Conservation (phyloP, 1,140 invertebrate genomes). For the Eupeodes corollae region DNA sequence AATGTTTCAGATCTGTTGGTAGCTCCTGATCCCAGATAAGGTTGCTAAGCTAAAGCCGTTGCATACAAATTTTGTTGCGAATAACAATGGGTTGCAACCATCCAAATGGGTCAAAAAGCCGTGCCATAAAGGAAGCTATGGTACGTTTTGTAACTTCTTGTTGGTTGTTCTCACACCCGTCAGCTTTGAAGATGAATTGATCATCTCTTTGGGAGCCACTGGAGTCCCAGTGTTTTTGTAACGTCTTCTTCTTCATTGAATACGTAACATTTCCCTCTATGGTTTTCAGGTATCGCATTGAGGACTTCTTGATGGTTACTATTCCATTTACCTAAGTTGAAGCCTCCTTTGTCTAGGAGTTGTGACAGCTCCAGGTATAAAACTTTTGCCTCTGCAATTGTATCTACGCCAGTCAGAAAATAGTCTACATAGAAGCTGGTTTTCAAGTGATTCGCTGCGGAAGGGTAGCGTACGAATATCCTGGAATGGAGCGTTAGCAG, state of each 20-base stretch:
- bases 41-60: constrained; percentile 23
- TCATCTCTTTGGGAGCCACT: constrained; percentile 22
- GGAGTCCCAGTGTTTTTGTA: constrained; percentile 27
- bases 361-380: constrained; percentile 5
- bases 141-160: constrained; percentile 28
- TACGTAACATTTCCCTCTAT: no score
- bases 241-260: no score
- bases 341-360: constrained; percentile 21
- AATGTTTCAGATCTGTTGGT: constrained; percentile 10
- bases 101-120: constrained; percentile 37
- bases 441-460: constrained; percentile 13
- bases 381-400: constrained; percentile 8
- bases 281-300: no score
- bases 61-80: constrained; percentile 34
- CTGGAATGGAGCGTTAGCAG: constrained; percentile 17
- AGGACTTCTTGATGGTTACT: no score
- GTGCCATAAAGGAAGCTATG: constrained; percentile 23
- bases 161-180: no score
- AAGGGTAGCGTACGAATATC: constrained; percentile 16
- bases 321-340: constrained; percentile 35
- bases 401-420: constrained; percentile 20
- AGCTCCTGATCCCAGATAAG: constrained; percentile 30
- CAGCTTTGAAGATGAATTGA: constrained; percentile 4
- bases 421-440: constrained; percentile 37
- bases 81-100: constrained; percentile 27